Evolutionary conservation across 2,888 invertebrate genomes (phyloP), one percentile per base, ranked within the genome.

Genomic region (Epinotia demarniana): DNA sequence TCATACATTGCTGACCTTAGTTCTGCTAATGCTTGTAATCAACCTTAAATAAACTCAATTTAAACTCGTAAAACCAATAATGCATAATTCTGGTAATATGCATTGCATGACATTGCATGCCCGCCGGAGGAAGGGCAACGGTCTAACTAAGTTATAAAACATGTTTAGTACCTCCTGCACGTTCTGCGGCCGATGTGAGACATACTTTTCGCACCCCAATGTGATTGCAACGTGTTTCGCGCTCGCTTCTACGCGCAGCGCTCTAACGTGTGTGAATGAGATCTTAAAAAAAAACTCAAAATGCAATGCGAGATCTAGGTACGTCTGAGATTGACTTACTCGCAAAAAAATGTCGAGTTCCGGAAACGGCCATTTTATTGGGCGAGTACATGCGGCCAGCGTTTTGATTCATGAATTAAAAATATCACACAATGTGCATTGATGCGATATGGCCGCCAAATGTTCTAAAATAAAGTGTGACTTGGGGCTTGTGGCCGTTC

Each of bases 361-460:
- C 90, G 89, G 90, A 90, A 90, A 84, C 86, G 81, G 84, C 79
- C 80, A 80, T 85, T 81, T 85, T 81, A 80, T 80, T 79, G 79
- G 76, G 79, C 80, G 80, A 79, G 82, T 78, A 81, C 84, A 79
- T 82, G 79, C 80, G 12, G 73, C 66, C 49, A 62, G 73, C 58
- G 79, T 79, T 85, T 86, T 83, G 87, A 87, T 88, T 90, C 89
- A 90, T 90, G 89, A 89, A 90, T 90, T 90, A 90, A 90, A 91
- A 90, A 90, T 90, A 91, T 87, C 87, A 85, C 87, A 87, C 84
- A 83, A 79, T 80, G 69, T 64, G 18, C 69, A 60, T 27, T 27
- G 53, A 39, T n/a, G n/a, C 63, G 68, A 55, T 9, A 53, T 73
- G 74, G 49, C 19, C 69, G 23, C 63, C 69, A 69, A 74, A 70